Percentiles rank a stretch among this genome's conserved stretches.
Evolutionary conservation across 2,888 invertebrate species (phyloP).

Genomic region (Orchestes rusci): DNA sequence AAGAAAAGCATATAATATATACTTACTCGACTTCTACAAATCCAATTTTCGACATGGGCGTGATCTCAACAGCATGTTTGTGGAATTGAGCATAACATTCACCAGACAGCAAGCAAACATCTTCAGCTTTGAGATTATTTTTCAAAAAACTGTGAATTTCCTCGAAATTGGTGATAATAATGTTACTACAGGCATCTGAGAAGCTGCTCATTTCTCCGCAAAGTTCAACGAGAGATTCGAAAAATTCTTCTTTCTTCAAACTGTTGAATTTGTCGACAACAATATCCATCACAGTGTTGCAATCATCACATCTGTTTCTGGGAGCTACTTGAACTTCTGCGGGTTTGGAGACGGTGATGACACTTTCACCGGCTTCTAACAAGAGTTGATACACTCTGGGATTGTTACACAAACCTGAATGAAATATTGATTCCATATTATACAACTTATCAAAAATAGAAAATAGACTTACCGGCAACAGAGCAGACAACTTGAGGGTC

Average conservation of each 20-base stretch:
- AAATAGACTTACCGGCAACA: constrained; percentile 54
- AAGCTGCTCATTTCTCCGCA: constrained; percentile 67
- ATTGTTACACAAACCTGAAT: constrained; percentile 67
- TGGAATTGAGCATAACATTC: constrained; percentile 64
- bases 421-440: neutral
- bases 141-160: constrained; percentile 58
- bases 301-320: constrained; percentile 42
- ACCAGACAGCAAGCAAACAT: constrained; percentile 65
- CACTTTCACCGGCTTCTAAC: constrained; percentile 42
- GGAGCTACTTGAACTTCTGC: neutral
- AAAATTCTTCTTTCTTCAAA: constrained; percentile 51
- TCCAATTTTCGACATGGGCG: constrained; percentile 51
- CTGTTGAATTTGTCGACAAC: constrained; percentile 50
- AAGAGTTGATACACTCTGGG: constrained; percentile 60
- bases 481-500: constrained; percentile 83
- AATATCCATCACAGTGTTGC: constrained; percentile 48
- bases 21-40: constrained; percentile 46
- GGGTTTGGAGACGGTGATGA: constrained; percentile 14
- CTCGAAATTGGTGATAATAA: constrained; percentile 66
- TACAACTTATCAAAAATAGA: neutral
- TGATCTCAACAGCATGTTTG: constrained; percentile 54
- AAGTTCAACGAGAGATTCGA: constrained; percentile 46
- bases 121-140: constrained; percentile 54
- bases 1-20: neutral
- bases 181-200: constrained; percentile 72